Percentiles rank a stretch among this genome's conserved stretches.
phyloP scores from a whole-genome alignment of 2,113 vertebrate genomes.

The Rhadina sibilatrix region DNA sequence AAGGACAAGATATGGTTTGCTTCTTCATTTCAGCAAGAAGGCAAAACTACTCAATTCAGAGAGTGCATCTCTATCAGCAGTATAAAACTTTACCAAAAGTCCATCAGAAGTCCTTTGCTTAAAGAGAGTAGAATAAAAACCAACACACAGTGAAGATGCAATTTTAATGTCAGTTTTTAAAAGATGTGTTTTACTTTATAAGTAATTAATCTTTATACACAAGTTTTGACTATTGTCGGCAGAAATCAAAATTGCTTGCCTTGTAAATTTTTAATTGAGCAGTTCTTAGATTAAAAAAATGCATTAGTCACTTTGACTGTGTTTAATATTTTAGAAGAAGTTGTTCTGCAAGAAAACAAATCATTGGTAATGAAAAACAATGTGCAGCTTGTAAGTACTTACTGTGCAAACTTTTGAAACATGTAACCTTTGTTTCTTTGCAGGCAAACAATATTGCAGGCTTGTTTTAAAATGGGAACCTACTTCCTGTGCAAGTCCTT shows the following conservation, averaged over 20 bases:
- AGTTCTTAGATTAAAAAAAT: slow-evolving; percentile 84
- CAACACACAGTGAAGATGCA: slow-evolving; percentile 58
- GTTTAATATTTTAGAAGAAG: slow-evolving; percentile 87
- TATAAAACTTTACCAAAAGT: slow-evolving; percentile 3
- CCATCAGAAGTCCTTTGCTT: slow-evolving; percentile 21
- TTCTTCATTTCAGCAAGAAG: not conserved
- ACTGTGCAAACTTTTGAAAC: slow-evolving; percentile 60
- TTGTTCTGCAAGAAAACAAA: slow-evolving; percentile 78
- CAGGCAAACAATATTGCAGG: not conserved
- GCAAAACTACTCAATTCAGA: not conserved
- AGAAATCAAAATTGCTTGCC: slow-evolving; percentile 89
- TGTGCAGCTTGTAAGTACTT: slow-evolving; percentile 59
- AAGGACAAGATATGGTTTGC: not conserved
- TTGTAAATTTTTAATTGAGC: slow-evolving; percentile 89
- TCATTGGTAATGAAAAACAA: slow-evolving; percentile 75
- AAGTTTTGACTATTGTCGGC: slow-evolving; percentile 82
- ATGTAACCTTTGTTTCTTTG: slow-evolving; percentile 47
- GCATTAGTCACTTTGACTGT: slow-evolving; percentile 87
- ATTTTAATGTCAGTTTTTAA: slow-evolving; percentile 72
- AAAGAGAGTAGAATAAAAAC: slow-evolving; percentile 19
- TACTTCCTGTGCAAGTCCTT: not conserved
- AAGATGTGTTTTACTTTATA: slow-evolving; percentile 74
- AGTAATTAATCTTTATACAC: slow-evolving; percentile 84
- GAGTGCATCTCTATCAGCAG: slow-evolving; percentile 3
- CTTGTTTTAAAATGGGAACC: slow-evolving; percentile 3